Conservation (phyloP, 1,140 invertebrate species). For the Cylas formicarius region DNA sequence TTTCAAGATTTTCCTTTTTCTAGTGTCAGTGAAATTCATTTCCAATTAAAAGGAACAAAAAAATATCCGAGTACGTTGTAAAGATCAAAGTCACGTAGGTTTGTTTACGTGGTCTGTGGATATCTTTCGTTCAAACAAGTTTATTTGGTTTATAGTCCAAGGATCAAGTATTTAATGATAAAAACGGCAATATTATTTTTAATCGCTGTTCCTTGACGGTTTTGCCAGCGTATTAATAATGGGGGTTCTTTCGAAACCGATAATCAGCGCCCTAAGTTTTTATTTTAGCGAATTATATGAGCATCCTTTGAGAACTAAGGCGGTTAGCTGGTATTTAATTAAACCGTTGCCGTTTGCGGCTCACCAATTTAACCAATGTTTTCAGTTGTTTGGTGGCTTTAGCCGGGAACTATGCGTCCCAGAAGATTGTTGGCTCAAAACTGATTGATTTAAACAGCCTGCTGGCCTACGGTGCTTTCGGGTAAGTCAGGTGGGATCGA, state of each 20-base stretch:
- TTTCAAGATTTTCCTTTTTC: no score
- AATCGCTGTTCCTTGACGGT: no score
- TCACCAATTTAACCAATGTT: slow-evolving; percentile 18
- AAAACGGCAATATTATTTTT: no score
- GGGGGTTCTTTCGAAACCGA: slow-evolving; percentile 63
- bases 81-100: no score
- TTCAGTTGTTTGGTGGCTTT: slow-evolving; percentile 54
- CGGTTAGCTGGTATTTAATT: slow-evolving; percentile 58
- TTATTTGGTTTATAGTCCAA: no score
- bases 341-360: slow-evolving; percentile 5
- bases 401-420: slow-evolving; percentile 58
- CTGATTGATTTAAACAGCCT: slow-evolving; percentile 55
- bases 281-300: slow-evolving; percentile 64
- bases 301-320: slow-evolving; percentile 63
- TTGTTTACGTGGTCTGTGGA: no score
- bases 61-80: no score
- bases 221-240: no score
- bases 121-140: no score
- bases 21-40: no score
- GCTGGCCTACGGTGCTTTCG: slow-evolving; percentile 62
- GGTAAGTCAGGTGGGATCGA: slow-evolving; percentile 45
- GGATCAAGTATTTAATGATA: no score
- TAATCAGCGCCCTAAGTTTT: slow-evolving; percentile 54
- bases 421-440: slow-evolving; percentile 53
- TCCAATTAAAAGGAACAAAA: no score